phyloP scores from a whole-genome alignment of 2,888 invertebrate genomes.

The Diogma glabrata region DNA sequence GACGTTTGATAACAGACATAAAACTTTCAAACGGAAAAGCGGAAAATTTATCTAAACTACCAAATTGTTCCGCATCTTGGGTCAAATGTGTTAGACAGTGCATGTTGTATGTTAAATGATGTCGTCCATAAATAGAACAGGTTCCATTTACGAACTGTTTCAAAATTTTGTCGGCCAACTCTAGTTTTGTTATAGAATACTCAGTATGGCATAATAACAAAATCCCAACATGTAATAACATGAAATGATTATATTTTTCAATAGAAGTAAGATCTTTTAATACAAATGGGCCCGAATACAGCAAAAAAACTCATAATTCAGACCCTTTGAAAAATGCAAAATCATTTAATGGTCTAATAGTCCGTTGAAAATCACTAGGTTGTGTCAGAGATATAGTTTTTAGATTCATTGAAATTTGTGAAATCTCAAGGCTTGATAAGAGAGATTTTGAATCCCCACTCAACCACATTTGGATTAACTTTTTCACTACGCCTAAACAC shows the following conservation, averaged over 20 bases:
- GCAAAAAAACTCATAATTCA: constrained; percentile 11
- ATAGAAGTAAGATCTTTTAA: constrained; percentile 16
- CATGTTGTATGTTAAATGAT: constrained; percentile 10
- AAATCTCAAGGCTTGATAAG: not conserved
- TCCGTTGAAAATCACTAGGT: constrained; percentile 20
- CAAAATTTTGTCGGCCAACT: constrained; percentile 16
- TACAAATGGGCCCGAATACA: constrained; percentile 22
- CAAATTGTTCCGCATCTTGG: constrained; percentile 18
- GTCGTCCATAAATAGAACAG: constrained; percentile 18
- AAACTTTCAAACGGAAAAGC: constrained; percentile 20
- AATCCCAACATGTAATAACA: constrained; percentile 19
- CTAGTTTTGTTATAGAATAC: constrained; percentile 11
- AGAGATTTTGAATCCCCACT: constrained; percentile 12
- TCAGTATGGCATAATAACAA: constrained; percentile 18
- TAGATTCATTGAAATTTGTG: constrained; percentile 4
- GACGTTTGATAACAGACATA: constrained; percentile 18
- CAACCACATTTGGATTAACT: constrained; percentile 1
- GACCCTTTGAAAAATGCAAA: constrained; percentile 21
- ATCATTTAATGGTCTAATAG: constrained; percentile 19
- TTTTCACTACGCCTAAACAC: not conserved
- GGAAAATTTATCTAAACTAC: constrained; percentile 20
- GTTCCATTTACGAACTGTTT: constrained; percentile 18
- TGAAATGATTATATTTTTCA: constrained; percentile 18
- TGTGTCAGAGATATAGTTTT: constrained; percentile 11
- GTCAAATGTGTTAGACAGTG: constrained; percentile 21